Percentiles rank a stretch among this genome's conserved stretches.
These are phyloP conservation scores for Odontocolon sp. DNA, from an alignment of 2,888 invertebrate species.

Conservation along the genomic window DNA sequence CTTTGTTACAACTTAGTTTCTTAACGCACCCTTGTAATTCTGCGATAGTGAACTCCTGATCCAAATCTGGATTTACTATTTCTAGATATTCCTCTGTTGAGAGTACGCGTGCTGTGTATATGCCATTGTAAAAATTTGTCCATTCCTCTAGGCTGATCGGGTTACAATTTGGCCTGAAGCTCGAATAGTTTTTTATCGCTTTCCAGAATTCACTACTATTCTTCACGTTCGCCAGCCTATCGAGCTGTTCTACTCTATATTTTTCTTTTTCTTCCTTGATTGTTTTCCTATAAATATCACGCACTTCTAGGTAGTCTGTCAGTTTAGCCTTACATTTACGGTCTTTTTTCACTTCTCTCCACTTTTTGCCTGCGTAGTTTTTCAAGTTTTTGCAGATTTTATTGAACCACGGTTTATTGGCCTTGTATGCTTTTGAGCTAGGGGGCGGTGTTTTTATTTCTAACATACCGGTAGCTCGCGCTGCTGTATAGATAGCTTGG, in stretches of 20 bases:
- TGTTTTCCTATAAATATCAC: not conserved
- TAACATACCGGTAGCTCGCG: not conserved
- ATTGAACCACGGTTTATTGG: not conserved
- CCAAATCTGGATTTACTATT: not conserved
- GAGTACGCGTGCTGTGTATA: not conserved
- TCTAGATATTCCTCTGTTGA: not conserved
- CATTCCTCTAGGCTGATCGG: slow-evolving; percentile 6
- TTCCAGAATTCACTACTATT: slow-evolving; percentile 1
- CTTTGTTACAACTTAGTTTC: slow-evolving; percentile 1
- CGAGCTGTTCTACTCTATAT: not conserved
- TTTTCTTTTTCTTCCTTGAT: not conserved
- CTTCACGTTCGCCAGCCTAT: not conserved
- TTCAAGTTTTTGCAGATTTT: not conserved
- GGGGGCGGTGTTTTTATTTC: not conserved
- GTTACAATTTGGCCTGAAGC: not conserved
- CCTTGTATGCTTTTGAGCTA: not conserved
- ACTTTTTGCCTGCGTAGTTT: not conserved
- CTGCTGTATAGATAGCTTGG: not conserved
- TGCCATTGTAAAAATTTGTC: not conserved
- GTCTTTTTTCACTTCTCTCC: not conserved
- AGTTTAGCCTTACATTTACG: not conserved
- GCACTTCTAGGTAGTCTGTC: not conserved
- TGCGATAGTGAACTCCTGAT: not conserved
- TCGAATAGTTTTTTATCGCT: not conserved
- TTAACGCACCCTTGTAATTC: not conserved